phyloP scores from a whole-genome alignment of 2,113 vertebrate genomes.

The Orthonyx spaldingii region DNA sequence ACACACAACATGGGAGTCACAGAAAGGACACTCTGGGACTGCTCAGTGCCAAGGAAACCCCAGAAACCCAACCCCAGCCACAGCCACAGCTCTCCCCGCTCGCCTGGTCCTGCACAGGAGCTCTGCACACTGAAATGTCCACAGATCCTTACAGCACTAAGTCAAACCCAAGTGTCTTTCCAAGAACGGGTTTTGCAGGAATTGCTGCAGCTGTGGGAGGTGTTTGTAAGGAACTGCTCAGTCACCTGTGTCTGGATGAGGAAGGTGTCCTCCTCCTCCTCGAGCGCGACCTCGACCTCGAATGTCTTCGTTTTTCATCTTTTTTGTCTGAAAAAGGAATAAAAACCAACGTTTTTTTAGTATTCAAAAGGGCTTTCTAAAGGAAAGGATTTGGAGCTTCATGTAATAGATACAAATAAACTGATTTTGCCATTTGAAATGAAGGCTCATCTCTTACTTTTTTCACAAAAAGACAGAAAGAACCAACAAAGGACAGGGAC shows the following conservation, averaged over 20 bases:
- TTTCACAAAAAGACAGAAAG: neutral
- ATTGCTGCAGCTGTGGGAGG: neutral
- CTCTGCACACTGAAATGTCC: accelerated
- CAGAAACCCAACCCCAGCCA: accelerated
- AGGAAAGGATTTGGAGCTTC: neutral
- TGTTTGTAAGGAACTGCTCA: neutral
- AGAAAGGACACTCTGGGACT: accelerated
- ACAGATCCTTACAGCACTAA: no score
- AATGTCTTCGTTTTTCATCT: slow-evolving; percentile 94
- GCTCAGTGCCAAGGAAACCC: neutral
- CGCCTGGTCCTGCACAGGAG: no score
- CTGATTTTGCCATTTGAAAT: neutral
- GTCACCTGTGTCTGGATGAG: slow-evolving; percentile 90
- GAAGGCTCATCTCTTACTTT: neutral
- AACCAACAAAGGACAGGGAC: neutral
- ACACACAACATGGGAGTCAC: accelerated
- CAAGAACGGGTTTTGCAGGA: neutral
- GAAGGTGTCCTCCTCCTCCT: slow-evolving; percentile 89
- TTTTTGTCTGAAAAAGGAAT: slow-evolving; percentile 82
- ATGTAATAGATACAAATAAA: accelerated
- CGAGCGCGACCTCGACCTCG: slow-evolving; percentile 87
- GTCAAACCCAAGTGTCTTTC: neutral
- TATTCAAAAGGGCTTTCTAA: neutral
- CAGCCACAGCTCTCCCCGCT: neutral
- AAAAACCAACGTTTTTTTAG: neutral